Conservation (phyloP, 1,140 invertebrate genomes). For the Aphis craccivora region DNA sequence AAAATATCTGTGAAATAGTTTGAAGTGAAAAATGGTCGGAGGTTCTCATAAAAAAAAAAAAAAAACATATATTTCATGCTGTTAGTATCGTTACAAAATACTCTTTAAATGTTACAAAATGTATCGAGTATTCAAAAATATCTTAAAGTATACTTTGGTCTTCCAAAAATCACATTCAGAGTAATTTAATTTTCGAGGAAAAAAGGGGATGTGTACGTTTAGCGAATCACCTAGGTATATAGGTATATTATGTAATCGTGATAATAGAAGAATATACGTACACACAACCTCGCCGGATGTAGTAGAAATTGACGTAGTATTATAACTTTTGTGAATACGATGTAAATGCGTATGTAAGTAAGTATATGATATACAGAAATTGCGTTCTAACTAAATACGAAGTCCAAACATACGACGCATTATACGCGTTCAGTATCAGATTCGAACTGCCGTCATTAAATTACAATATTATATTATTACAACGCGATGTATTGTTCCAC, state of each 20-base stretch:
- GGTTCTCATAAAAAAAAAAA: background rate
- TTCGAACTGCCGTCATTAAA: background rate
- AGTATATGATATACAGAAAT: background rate
- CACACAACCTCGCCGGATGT: fast-evolving
- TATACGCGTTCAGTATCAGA: background rate
- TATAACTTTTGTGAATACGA: background rate
- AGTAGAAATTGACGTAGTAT: background rate
- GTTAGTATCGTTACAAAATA: too few species aligned
- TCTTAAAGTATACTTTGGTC: too few species aligned
- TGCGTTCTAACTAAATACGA: background rate
- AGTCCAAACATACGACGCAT: background rate
- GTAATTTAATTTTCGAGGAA: background rate
- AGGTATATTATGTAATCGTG: too few species aligned
- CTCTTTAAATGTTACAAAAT: background rate
- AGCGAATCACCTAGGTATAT: background rate
- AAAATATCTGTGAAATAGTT: too few species aligned
- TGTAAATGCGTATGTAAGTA: background rate
- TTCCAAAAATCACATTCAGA: background rate
- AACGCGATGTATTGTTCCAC: background rate
- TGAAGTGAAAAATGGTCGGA: too few species aligned
- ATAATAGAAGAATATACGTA: too few species aligned
- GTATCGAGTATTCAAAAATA: background rate
- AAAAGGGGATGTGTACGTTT: background rate
- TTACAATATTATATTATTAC: background rate
- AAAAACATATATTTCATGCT: too few species aligned